Base-by-base conservation (phyloP, 2,797 vertebrate genomes). In the Sparus aurata region DNA sequence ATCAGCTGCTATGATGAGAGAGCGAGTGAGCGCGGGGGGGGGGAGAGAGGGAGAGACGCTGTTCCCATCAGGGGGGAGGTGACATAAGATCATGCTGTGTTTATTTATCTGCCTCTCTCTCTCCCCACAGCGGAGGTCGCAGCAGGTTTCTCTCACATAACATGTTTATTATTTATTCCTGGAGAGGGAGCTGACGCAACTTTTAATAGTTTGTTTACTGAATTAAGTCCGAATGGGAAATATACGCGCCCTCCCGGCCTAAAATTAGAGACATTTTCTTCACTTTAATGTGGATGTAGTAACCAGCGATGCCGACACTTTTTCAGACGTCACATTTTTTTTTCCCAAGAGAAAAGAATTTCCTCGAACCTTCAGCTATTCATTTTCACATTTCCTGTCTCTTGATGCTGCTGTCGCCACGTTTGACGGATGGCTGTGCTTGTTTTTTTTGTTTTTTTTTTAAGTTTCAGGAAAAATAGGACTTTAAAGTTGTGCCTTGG, bases 31-130 rank as follows among this genome's bases (percentile, higher is more conserved):
- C 38, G 49, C 7, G 55, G 47, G 34, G 23, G 27, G 27, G 27
- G 27, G 3, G 4, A n/a, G n/a, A n/a, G n/a, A n/a, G 25, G 25
- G 25, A n/a, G 11, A 57, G 30, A 59, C 38, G 55, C 45, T 73
- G 1, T 73, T 81, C 80, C 84, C 86, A 77, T 63, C 78, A 27
- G 86, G 85, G 79, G 70, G 62, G 74, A 7, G 67, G 78, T 87
- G 83, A 85, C 73, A 79, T 86, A 89, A 89, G 70, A 20, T 41
- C 77, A 18, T 50, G 86, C 77, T 81, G 88, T 70, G 80, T 89
- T 86, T 89, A 61, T 91, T 77, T 85, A 82, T 69, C 66, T 57
- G 16, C 12, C 16, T 43, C 50, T 79, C 47, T 27, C 25, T 46
- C 63, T 22, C 54, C 47, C 53, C 78, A 47, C 83, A 80, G 81